Evolutionary conservation across 1,140 invertebrate genomes (phyloP).

Genomic region (Aphaenogaster rudis): DNA sequence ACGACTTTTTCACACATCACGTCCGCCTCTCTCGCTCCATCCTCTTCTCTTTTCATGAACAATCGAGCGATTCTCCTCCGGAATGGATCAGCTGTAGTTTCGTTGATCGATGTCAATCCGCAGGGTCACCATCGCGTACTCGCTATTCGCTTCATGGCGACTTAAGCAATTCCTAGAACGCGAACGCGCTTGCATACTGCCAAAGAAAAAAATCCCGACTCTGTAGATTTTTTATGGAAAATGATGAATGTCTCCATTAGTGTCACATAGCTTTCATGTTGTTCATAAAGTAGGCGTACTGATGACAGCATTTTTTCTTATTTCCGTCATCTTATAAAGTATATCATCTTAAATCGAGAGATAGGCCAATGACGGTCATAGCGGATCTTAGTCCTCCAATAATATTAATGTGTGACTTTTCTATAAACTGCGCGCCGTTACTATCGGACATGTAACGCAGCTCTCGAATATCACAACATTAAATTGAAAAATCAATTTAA

Average conservation of each 20-base stretch:
- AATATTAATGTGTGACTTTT: too few relatives aligned
- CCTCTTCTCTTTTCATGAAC: slow-evolving; percentile 29
- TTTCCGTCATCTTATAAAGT: background rate
- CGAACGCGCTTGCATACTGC: background rate
- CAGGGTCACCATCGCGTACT: slow-evolving; percentile 68
- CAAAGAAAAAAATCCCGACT: slow-evolving; percentile 11
- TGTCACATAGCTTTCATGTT: background rate
- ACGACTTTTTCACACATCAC: slow-evolving; percentile 24
- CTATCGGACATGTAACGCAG: too few relatives aligned
- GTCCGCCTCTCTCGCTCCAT: slow-evolving; percentile 2
- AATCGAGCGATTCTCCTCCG: slow-evolving; percentile 38
- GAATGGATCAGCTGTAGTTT: slow-evolving; percentile 74
- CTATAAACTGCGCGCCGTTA: too few relatives aligned
- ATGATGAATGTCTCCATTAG: background rate
- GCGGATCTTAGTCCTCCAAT: too few relatives aligned
- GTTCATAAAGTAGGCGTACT: background rate
- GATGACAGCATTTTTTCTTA: background rate
- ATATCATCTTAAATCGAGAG: too few relatives aligned
- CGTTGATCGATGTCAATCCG: slow-evolving; percentile 78
- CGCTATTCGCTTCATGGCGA: slow-evolving; percentile 28
- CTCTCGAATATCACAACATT: too few relatives aligned
- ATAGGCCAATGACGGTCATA: too few relatives aligned
- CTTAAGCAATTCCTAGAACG: slow-evolving; percentile 42
- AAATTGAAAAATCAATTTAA: too few relatives aligned
- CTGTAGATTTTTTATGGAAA: slow-evolving; percentile 3